Base-by-base conservation (phyloP, 1,140 invertebrate species). In the Drosophila funebris region DNA sequence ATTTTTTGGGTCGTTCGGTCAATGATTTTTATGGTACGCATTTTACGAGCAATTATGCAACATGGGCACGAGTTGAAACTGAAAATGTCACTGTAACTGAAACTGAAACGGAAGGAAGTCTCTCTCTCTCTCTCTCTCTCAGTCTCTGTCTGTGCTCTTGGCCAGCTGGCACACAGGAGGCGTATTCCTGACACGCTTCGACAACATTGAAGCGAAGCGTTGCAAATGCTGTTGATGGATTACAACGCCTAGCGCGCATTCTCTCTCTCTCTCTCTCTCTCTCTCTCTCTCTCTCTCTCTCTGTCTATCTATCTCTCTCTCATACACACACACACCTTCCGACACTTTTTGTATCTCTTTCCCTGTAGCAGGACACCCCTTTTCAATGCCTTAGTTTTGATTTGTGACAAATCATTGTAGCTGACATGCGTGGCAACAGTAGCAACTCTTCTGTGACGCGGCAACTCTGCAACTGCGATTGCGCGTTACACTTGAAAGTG, bases 371-470 rank as follows among this genome's bases (percentile, higher is more conserved):
- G 60, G 78, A 76, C 81, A 84, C 81, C 82, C 82, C 82, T 87
- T 87, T 81, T 43, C 24, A 20, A 39, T 85, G 84, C 76, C 44
- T 88, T 88, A 76, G 68, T 79, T 88, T 78, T 88, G 83, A 88
- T 88, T 83, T 88, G 83, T 88, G 76, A 88, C 83, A 88, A 88
- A 88, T 88, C 61, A 69, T 48, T 48, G 44, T 73, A 56, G 67
- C 57, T 88, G 82, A 88, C 82, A 87, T 63, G 58, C 66, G 57
- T 53, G 58, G 58, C 46, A 50, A 67, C 62, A 39, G 41, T 36
- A 33, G 11, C 48, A 61, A 20, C 52, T 60, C 11, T 50, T 60
- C 82, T 62, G 48, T 57, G 64, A 73, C 76, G 79, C 48, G 39
- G 58, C 24, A 16, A 44, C 27, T 18, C 24, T 20, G 31, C 33